Evolutionary conservation across 2,113 vertebrate species (phyloP).

Genomic region (Ondatra zibethicus): DNA sequence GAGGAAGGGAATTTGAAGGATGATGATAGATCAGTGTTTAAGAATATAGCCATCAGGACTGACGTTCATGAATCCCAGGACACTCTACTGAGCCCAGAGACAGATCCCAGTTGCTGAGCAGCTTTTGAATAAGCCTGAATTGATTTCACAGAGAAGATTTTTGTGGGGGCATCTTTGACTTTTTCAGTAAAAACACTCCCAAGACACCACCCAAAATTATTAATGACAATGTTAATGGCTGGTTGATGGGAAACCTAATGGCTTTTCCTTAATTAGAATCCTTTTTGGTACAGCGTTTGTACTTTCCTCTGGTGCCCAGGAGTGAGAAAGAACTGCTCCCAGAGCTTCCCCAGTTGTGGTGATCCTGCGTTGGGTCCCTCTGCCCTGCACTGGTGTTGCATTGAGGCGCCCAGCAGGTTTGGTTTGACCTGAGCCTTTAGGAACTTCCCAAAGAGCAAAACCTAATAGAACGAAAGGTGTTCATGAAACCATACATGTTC

Average conservation of each 20-base stretch:
- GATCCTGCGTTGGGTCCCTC: fast-evolving
- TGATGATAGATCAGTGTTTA: constrained; percentile 56
- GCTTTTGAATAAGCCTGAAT: neutral
- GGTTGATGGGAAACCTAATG: neutral
- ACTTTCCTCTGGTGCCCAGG: neutral
- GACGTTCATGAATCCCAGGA: constrained; percentile 5
- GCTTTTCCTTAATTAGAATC: constrained; percentile 23
- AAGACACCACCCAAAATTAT: neutral
- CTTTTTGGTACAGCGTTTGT: neutral
- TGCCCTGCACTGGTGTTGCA: neutral
- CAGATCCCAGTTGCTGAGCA: constrained; percentile 22
- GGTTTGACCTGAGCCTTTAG: neutral
- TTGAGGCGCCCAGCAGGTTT: neutral
- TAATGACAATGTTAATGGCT: neutral
- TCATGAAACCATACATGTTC: neutral
- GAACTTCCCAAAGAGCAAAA: constrained; percentile 8
- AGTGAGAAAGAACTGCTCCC: neutral
- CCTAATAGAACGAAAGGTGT: neutral
- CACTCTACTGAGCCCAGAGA: neutral
- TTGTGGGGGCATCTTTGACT: neutral
- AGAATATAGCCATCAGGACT: constrained; percentile 24
- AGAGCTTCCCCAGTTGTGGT: neutral
- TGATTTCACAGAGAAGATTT: constrained; percentile 43
- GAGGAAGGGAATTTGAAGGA: constrained; percentile 38
- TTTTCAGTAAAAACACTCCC: constrained; percentile 42